A percentile compares a stretch with the other conserved stretches of the same genome.
Conservation (phyloP, 2,113 vertebrate species). For the Saccopteryx leptura region DNA sequence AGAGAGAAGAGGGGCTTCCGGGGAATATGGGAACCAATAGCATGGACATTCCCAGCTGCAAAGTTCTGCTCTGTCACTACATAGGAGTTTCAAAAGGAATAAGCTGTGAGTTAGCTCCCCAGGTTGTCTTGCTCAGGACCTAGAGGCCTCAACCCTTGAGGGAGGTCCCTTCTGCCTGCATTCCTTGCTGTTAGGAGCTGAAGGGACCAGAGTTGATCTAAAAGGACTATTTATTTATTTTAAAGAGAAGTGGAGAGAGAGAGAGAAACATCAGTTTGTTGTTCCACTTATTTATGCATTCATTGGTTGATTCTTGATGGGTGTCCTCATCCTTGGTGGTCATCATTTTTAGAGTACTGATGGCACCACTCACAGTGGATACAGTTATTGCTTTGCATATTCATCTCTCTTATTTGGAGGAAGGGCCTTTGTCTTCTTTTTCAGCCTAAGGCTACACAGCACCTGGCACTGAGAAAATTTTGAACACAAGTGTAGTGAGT, state of each 20-base stretch:
- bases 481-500: not conserved
- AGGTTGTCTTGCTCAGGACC: not conserved
- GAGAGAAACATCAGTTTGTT: too few relatives aligned
- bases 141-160: not conserved
- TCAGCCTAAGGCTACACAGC: too few relatives aligned
- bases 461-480: not conserved
- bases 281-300: too few relatives aligned
- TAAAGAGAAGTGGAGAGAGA: not conserved
- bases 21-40: not conserved
- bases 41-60: not conserved
- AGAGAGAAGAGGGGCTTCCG: not conserved
- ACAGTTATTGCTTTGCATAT: not conserved
- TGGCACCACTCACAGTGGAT: too few relatives aligned
- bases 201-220: not conserved
- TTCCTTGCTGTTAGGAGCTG: not conserved
- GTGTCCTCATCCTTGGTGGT: too few relatives aligned
- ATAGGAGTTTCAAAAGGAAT: not conserved
- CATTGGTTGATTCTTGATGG: too few relatives aligned
- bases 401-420: not conserved
- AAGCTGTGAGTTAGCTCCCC: not conserved
- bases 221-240: not conserved
- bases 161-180: not conserved
- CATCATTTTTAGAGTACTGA: not conserved
- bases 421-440: not conserved
- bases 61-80: not conserved